phyloP scores from a whole-genome alignment of 2,113 vertebrate genomes.

The Clarias batrachus region DNA sequence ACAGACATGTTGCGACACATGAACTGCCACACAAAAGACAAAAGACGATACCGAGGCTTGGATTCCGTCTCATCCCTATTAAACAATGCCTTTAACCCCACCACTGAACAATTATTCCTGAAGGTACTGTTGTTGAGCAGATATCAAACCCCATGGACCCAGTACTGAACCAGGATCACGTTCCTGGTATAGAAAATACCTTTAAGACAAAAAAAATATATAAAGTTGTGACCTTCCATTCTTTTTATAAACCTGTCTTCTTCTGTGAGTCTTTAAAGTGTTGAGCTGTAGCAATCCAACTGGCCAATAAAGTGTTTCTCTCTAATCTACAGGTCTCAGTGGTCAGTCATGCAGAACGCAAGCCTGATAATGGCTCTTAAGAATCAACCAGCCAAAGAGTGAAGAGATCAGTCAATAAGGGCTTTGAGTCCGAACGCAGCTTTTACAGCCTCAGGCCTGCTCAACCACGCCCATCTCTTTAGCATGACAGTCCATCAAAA shows the following conservation, averaged over 20 bases:
- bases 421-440: not conserved
- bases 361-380: slow-evolving; percentile 31
- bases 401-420: slow-evolving; percentile 27
- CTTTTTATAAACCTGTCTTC: slow-evolving; percentile 11
- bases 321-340: slow-evolving; percentile 29
- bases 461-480: slow-evolving; percentile 38
- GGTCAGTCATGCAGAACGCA: slow-evolving; percentile 30
- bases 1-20: too few relatives aligned
- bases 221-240: slow-evolving; percentile 13
- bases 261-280: not conserved
- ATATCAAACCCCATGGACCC: not conserved
- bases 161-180: not conserved
- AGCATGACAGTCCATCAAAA: slow-evolving; percentile 35
- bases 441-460: slow-evolving; percentile 16
- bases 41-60: too few relatives aligned
- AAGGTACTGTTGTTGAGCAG: not conserved
- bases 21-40: too few relatives aligned
- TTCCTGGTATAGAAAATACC: not conserved
- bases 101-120: not conserved
- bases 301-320: slow-evolving; percentile 13
- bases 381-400: slow-evolving; percentile 23
- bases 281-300: slow-evolving; percentile 10
- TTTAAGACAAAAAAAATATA: not conserved
- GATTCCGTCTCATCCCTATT: too few relatives aligned
- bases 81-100: not conserved